Percentiles rank a stretch among this genome's conserved stretches.
Evolutionary conservation across 2,113 vertebrate genomes (phyloP).

Genomic region (Furnarius figulus): DNA sequence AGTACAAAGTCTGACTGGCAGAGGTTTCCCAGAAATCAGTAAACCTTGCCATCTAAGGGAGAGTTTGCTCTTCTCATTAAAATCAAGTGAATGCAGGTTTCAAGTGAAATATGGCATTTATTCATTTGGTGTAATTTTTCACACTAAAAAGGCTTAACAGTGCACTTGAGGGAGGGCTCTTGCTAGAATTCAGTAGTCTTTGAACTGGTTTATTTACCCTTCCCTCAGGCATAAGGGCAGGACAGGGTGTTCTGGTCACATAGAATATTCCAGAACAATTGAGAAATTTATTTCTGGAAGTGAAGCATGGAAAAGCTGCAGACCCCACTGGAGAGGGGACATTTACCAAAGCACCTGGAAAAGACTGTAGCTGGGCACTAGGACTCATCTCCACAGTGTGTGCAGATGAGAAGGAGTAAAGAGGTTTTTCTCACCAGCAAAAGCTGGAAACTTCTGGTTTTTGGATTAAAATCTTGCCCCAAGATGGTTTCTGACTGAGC

Average conservation of each 20-base stretch:
- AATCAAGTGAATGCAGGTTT: not conserved
- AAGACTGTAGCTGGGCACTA: not conserved
- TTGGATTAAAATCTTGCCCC: not conserved
- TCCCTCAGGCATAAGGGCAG: not conserved
- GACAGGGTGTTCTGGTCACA: not conserved
- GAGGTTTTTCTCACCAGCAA: not conserved
- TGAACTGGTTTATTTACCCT: not conserved
- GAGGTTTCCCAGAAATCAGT: not conserved
- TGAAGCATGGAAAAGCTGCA: not conserved
- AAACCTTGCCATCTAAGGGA: not conserved
- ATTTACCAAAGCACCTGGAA: not conserved
- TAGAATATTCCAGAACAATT: not conserved
- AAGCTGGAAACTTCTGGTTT: no score
- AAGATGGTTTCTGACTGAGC: not conserved
- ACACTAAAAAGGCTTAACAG: not conserved
- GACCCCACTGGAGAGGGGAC: not conserved
- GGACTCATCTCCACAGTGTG: rapidly evolving
- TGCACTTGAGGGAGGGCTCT: not conserved
- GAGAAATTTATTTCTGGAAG: not conserved
- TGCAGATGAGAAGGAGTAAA: not conserved
- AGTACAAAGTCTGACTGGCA: not conserved
- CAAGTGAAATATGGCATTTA: not conserved
- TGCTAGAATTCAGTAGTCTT: not conserved
- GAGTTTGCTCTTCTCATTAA: not conserved
- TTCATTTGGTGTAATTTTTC: not conserved